A percentile compares a stretch with the other conserved stretches of the same genome.
Conservation (phyloP, 2,113 vertebrate species). For the Platysternon megacephalum region DNA sequence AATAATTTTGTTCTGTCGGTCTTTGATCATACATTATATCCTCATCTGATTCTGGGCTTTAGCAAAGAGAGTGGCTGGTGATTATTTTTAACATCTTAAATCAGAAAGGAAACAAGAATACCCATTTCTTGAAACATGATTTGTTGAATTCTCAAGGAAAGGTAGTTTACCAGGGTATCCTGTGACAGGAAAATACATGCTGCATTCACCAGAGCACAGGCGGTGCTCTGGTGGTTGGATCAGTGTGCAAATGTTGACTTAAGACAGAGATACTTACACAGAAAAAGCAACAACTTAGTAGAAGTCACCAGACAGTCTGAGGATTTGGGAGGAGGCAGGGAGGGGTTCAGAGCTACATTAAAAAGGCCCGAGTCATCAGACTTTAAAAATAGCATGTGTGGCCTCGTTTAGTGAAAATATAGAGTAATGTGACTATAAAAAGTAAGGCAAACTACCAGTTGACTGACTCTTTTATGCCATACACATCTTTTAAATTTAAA, state of each 20-base stretch:
- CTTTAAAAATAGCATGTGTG: constrained; percentile 80
- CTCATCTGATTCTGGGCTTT: constrained; percentile 24
- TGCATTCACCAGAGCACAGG: constrained; percentile 46
- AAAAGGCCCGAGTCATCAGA: constrained; percentile 79
- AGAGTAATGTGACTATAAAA: constrained; percentile 65
- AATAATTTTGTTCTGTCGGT: constrained; percentile 8
- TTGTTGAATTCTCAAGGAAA: constrained; percentile 35
- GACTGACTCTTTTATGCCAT: constrained; percentile 64
- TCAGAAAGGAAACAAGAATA: constrained; percentile 53
- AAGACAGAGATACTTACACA: constrained; percentile 50
- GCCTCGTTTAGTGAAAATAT: constrained; percentile 66
- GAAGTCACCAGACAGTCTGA: constrained; percentile 71
- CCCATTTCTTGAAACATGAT: constrained; percentile 28
- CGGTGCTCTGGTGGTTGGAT: constrained; percentile 38
- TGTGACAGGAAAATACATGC: constrained; percentile 73
- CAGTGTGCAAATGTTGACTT: constrained; percentile 49
- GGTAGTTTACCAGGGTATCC: constrained; percentile 61
- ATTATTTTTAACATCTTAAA: constrained; percentile 69
- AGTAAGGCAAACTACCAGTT: constrained; percentile 72
- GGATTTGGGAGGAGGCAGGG: constrained; percentile 69
- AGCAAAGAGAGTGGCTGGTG: neutral
- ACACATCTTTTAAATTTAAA: constrained; percentile 63
- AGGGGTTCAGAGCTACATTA: constrained; percentile 62
- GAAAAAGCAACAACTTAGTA: constrained; percentile 81
- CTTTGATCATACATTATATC: neutral